Evolutionary conservation across 2,797 vertebrate species (phyloP).

Genomic region (Natrix natrix): DNA sequence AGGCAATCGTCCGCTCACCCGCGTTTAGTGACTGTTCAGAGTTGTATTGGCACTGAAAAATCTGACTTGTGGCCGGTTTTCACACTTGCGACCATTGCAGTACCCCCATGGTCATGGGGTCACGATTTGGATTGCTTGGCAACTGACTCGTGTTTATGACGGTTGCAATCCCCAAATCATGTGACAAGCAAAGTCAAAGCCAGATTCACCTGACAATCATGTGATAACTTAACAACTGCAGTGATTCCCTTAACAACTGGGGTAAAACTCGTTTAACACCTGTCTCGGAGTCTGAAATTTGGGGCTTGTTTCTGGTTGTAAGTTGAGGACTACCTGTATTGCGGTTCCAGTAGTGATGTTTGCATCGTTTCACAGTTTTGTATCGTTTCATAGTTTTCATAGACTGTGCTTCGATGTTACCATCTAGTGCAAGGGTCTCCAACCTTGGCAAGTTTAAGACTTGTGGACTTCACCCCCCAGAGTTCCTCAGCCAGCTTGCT

Average conservation of each 20-base stretch:
- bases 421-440: background rate
- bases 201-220: background rate
- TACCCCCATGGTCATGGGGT: background rate
- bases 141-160: background rate
- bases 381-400: background rate
- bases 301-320: background rate
- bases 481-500: too few species aligned
- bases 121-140: background rate
- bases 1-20: background rate
- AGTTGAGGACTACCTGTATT: background rate
- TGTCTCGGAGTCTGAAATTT: background rate
- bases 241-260: background rate
- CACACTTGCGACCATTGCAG: too few species aligned
- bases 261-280: background rate
- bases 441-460: background rate
- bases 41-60: background rate
- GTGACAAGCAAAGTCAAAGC: background rate
- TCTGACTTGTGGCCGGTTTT: background rate
- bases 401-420: background rate
- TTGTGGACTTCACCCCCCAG: background rate
- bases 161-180: background rate
- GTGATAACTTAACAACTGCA: background rate
- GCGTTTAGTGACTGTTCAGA: background rate
- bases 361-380: background rate
- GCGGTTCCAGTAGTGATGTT: background rate